phyloP scores from a whole-genome alignment of 2,113 vertebrate species.

The Leptodactylus fuscus region DNA sequence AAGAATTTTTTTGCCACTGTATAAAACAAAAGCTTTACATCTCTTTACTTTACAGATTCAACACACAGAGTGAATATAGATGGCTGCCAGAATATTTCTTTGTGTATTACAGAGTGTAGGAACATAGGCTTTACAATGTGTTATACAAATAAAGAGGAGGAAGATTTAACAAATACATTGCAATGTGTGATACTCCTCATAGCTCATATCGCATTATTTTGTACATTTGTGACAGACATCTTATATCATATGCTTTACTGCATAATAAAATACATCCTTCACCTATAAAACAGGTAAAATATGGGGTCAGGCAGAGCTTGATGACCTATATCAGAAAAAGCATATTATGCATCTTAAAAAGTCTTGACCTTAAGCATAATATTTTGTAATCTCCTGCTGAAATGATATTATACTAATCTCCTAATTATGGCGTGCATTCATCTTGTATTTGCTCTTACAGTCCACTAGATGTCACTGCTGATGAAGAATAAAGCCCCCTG shows the following conservation, averaged over 20 bases:
- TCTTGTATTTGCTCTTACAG: not conserved
- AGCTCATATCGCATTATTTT: too few species aligned
- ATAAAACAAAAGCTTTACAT: not conserved
- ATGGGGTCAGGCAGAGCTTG: not conserved
- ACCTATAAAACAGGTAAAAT: too few species aligned
- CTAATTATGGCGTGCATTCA: not conserved
- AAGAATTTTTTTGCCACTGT: not conserved
- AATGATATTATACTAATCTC: not conserved
- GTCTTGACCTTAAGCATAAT: not conserved
- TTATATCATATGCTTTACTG: too few species aligned
- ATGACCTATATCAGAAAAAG: not conserved
- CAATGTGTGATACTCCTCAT: not conserved
- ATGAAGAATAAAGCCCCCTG: not conserved
- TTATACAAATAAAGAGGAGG: not conserved
- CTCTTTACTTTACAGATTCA: too few species aligned
- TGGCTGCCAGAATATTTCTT: not conserved
- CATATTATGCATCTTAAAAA: not conserved
- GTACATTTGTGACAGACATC: too few species aligned
- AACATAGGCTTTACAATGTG: not conserved
- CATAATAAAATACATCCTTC: too few species aligned
- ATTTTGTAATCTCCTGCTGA: not conserved
- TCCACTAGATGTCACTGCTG: conserved; percentile 15
- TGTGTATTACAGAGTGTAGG: too few species aligned
- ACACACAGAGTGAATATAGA: too few species aligned
- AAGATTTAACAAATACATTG: not conserved